Base-by-base conservation (phyloP, 1,140 invertebrate genomes). In the Meteorus sp. region DNA sequence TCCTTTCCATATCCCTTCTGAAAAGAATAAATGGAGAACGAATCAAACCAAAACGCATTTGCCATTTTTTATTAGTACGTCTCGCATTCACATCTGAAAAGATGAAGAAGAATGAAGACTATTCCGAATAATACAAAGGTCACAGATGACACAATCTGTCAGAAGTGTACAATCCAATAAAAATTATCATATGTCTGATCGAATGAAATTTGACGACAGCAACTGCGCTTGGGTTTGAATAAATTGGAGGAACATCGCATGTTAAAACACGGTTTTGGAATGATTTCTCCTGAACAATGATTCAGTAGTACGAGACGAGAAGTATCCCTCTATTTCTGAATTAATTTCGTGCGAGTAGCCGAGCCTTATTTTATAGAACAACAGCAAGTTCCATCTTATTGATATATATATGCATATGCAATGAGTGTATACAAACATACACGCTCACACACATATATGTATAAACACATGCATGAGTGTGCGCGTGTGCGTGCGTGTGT, bases 181-280 rank as follows among this genome's bases (percentile, higher is more conserved):
- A 2, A 44, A n/a, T 20, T 22, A 35, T 17, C n/a, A 51, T 13
- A 35, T 6, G 7, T 8, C 8, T 27, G 8, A 47, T 20, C 11
- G 1, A 47, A 47, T 44, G 1, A 27, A 27, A 48, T 15, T 4
- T 9, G 1, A 15, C 8, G 4, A 23, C 3, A 35, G 4, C 4
- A n/a, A 23, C 20, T 47, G 20, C 44, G 13, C 11, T n/a, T 20
- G 44, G 19, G 44, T 76, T 68, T n/a, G n/a, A 67, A 61, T 69
- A 74, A 78, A 80, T 79, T 80, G 69, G 72, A 77, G 76, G 77
- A 72, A 77, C 59, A 74, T 77, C 78, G 78, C 78, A 80, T 80
- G 78, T n/a, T n/a, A n/a, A n/a, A n/a, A n/a, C 70, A 75, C 69
- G 70, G n/a, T n/a, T 77, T 79, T 79, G 76, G 67, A 72, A 73